These are phyloP conservation scores for Palythoa caribaeorum DNA, from an alignment of 92 coral and sea anemone genomes.

Conservation along the genomic window DNA sequence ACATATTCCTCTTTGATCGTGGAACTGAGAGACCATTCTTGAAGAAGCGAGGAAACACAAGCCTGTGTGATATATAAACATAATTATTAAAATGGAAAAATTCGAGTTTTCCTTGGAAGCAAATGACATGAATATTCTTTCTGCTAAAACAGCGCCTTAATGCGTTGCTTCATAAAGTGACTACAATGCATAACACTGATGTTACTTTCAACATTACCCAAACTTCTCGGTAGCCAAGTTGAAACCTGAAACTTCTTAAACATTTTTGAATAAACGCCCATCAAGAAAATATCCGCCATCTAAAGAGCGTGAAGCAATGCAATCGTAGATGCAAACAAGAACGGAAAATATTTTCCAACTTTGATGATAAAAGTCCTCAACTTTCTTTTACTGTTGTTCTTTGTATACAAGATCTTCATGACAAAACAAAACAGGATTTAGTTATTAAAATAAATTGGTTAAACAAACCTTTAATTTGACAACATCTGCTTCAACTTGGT, in stretches of 20 bases:
- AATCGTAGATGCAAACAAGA: background rate
- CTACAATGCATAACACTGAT: too few species aligned
- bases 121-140: too few species aligned
- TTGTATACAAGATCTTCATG: background rate
- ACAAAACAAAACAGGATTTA: background rate
- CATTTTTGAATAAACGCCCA: too few species aligned
- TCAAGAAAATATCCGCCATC: too few species aligned
- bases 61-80: slow-evolving; percentile 51
- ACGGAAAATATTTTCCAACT: background rate
- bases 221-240: too few species aligned
- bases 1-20: slow-evolving; percentile 87
- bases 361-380: background rate
- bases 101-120: too few species aligned
- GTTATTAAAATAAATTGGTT: background rate
- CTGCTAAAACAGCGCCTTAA: too few species aligned
- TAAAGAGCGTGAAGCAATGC: too few species aligned
- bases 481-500: slow-evolving; percentile 94
- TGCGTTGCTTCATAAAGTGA: too few species aligned
- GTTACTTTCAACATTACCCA: too few species aligned
- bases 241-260: too few species aligned
- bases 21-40: slow-evolving; percentile 87
- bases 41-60: slow-evolving; percentile 81
- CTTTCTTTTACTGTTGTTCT: background rate
- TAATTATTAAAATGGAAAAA: background rate
- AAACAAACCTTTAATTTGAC: slow-evolving; percentile 89